Evolutionary conservation across 2,888 invertebrate species (phyloP).

Genomic region (Anticlea derivata): DNA sequence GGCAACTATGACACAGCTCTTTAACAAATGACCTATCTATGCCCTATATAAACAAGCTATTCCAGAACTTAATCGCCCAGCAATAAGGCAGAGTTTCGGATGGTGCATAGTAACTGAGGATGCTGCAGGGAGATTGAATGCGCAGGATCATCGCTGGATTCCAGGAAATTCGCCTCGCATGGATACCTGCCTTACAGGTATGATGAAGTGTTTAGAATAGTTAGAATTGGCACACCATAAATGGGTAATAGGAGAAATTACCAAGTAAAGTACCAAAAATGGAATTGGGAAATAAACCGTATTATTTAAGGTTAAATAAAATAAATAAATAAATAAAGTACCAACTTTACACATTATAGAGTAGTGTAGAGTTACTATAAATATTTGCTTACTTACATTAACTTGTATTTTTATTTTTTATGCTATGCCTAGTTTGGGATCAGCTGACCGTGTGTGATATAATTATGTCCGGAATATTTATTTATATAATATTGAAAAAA

Average conservation of each 20-base stretch:
- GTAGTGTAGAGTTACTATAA: too few species aligned
- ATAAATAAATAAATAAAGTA: too few species aligned
- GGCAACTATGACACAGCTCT: slow-evolving; percentile 57
- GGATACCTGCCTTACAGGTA: slow-evolving; percentile 82
- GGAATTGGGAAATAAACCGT: too few species aligned
- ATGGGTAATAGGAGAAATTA: background rate
- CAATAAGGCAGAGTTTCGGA: slow-evolving; percentile 27
- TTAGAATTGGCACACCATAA: slow-evolving; percentile 47
- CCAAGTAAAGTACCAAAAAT: background rate
- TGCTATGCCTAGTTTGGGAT: too few species aligned
- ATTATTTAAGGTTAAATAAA: too few species aligned
- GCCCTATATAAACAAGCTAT: slow-evolving; percentile 2
- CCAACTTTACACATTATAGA: too few species aligned
- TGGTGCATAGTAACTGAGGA: slow-evolving; percentile 48
- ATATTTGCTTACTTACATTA: too few species aligned
- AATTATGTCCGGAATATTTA: too few species aligned
- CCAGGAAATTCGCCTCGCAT: slow-evolving; percentile 82
- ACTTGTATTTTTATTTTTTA: too few species aligned
- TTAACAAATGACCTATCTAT: slow-evolving; percentile 42
- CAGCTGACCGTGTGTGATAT: too few species aligned
- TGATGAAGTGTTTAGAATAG: slow-evolving; percentile 38
- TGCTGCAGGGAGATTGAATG: slow-evolving; percentile 62
- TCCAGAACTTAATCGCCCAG: slow-evolving; percentile 32
- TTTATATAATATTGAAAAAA: too few species aligned
- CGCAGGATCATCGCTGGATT: slow-evolving; percentile 82